Evolutionary conservation across 1,140 invertebrate genomes (phyloP), one percentile per base, ranked within the genome.

Genomic region (Drosophila takahashii): DNA sequence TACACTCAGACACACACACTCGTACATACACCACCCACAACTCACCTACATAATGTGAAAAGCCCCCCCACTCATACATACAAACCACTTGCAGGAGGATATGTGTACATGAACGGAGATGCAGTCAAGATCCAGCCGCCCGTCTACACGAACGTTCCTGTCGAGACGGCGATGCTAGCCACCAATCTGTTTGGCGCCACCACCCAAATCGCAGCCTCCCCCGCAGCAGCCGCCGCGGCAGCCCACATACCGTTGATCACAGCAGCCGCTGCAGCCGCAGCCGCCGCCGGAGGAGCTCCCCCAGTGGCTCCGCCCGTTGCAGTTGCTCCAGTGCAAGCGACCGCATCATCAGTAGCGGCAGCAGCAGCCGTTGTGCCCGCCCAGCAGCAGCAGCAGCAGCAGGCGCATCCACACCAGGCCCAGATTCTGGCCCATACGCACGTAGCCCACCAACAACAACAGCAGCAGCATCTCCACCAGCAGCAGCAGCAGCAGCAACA

Each of bases 71-170:
- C 15, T 32, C 22, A 22, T 56, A 29, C 15, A 41, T 60, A 27
- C 11, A 61, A 34, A 16, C 22, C 32, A 54, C 18, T 47, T 73
- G 37, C 71, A 90, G 90, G 90, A 79, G 90, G 90, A 75, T 92
- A 91, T 78, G 90, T 92, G 39, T 92, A 90, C 72, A 91, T 92
- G 90, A 92, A 91, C 79, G 90, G 87, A 76, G 90, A 92, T 91
- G 81, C 84, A 76, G 87, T 92, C 60, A 92, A 92, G 61, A 80
- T 92, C 74, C 90, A 84, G 70, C 90, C 70, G 81, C 75, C 81
- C 56, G 81, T 92, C 47, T 91, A 91, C 57, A 78, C 91, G 44
- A 91, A 90, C 85, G 91, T 92, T 79, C 91, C 91, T 85, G 91
- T 92, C 74, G 91, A 92, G 61, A 90, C 91, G 83, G 91, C 89